Base-by-base conservation (phyloP, 1,140 invertebrate genomes). In the Calliphora vicina region DNA sequence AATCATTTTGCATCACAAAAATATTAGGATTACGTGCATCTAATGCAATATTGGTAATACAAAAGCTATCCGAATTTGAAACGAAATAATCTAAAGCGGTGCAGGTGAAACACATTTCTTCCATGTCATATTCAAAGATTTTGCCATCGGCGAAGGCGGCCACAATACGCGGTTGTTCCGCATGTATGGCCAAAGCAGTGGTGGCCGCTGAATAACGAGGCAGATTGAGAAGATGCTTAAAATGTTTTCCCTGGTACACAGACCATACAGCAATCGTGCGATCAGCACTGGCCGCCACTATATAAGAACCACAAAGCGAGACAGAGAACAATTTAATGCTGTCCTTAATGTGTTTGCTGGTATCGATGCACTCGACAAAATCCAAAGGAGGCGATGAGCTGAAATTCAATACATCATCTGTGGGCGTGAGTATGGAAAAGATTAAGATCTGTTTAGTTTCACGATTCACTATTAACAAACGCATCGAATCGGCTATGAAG, bases 91-190 rank as follows among this genome's bases (percentile, higher is more conserved):
- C 82, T 0, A 61, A 50, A 1, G 85, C 92, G 91, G 89, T 94
- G 57, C 92, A 87, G 0, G 93, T 93, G 74, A 93, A 94, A 25
- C 91, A 89, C 71, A 91, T 92, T 43, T 91, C 88, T 2, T 86
- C 82, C 50, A 96, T 87, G 87, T 93, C 93, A 84, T 94, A 96
- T 86, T 96, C 95, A 23, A 96, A 87, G 72, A 96, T 92, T 93
- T 94, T 95, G 85, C 94, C 93, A 92, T 96, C 94, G 1, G 95
- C 92, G 91, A 96, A 96, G 4, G 92, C 93, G 10, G 95, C 90
- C 26, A 96, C 91, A 8, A 96, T 87, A 84, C 91, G 92, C 10
- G 92, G 90, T 0, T 88, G 88, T 1, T 86, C 84, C 23, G 92
- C 91, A 84, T 95, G 93, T 10, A 96, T 90, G 4, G 93, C 92